phyloP scores from a whole-genome alignment of 2,113 vertebrate species.

The Pelecanus crispus region DNA sequence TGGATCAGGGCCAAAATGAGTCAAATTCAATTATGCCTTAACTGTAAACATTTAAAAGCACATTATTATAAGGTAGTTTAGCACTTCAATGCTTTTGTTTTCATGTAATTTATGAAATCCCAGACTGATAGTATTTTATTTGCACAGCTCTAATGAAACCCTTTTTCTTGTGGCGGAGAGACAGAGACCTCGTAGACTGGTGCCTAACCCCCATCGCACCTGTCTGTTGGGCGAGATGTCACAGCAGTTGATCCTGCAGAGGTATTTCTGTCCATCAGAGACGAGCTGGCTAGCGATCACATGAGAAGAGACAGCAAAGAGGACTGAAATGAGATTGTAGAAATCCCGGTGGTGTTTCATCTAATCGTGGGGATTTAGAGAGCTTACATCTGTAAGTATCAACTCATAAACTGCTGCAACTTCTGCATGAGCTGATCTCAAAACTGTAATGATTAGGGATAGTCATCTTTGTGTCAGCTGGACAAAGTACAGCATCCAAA shows the following conservation, averaged over 20 bases:
- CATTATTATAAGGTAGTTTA: conserved; percentile 1
- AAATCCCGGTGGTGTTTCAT: background rate
- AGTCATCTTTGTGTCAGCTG: background rate
- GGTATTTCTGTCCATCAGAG: background rate
- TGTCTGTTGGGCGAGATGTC: background rate
- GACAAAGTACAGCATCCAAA: background rate
- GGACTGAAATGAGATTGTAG: background rate
- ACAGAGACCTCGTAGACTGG: background rate
- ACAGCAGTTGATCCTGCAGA: background rate
- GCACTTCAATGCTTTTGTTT: background rate
- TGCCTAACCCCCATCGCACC: background rate
- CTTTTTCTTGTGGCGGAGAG: background rate
- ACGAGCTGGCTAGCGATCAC: background rate
- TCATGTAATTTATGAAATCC: background rate
- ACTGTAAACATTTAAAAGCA: conserved; percentile 34
- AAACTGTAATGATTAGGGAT: background rate
- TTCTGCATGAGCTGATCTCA: background rate
- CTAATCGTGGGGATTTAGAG: background rate
- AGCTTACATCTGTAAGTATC: background rate
- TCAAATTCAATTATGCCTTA: conserved; percentile 50
- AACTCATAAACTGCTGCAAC: background rate
- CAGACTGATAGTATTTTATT: background rate
- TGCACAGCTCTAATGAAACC: background rate
- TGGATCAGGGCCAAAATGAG: conserved; percentile 31
- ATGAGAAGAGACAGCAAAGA: background rate